Conservation (phyloP, 2,888 invertebrate genomes). For the Ptilodon capucinus region DNA sequence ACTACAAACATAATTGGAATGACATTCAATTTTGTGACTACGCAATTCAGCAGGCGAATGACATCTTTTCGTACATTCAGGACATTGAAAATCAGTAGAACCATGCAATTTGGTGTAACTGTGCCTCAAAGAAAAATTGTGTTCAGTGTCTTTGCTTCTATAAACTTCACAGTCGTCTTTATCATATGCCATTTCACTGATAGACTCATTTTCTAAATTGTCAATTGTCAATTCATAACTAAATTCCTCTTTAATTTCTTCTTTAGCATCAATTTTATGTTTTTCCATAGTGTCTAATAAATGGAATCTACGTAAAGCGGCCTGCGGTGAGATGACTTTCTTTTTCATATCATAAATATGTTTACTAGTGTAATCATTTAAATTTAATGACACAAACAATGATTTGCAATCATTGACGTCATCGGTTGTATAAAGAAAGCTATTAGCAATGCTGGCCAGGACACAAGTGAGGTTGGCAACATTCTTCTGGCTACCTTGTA, state of each 20-base stretch:
- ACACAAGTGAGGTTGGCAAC: constrained; percentile 37
- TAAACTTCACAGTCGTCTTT: constrained; percentile 32
- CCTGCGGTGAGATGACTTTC: constrained; percentile 16
- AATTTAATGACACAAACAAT: constrained; percentile 50
- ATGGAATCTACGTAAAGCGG: constrained; percentile 41
- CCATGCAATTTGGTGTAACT: constrained; percentile 60
- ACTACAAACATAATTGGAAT: constrained; percentile 49
- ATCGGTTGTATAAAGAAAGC: constrained; percentile 34
- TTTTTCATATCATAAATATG: constrained; percentile 47
- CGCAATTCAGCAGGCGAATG: constrained; percentile 44
- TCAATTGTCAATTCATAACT: not conserved
- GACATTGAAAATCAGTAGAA: constrained; percentile 51
- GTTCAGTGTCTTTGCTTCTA: constrained; percentile 50
- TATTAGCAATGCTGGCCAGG: constrained; percentile 39
- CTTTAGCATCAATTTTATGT: constrained; percentile 11
- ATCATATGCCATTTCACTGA: constrained; percentile 48
- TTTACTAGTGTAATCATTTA: constrained; percentile 42
- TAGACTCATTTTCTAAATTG: constrained; percentile 29
- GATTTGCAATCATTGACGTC: constrained; percentile 35
- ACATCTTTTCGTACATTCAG: constrained; percentile 48
- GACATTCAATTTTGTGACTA: constrained; percentile 49
- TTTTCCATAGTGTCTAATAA: constrained; percentile 21
- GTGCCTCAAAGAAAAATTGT: constrained; percentile 45
- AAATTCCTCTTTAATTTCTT: constrained; percentile 6
- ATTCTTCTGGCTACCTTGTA: constrained; percentile 43